Base-by-base conservation (phyloP, 2,113 vertebrate genomes). In the Micronisus gabar region DNA sequence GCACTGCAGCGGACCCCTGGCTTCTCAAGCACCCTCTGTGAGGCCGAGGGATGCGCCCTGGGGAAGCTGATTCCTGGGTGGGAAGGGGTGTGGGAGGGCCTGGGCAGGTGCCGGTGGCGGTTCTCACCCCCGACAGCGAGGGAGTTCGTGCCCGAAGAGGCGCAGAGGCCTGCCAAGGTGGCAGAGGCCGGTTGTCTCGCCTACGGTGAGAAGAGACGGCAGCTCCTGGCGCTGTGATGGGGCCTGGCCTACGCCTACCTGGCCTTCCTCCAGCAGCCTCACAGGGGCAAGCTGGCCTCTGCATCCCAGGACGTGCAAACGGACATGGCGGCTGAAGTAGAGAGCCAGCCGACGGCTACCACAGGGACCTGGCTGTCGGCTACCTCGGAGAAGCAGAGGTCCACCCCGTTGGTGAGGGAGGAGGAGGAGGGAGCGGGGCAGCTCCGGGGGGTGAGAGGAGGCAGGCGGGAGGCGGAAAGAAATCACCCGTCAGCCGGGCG, bases 221-320 rank as follows among this genome's bases (percentile, higher is more conserved):
- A 50, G 62, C 43, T 76, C 43, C 62, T 36, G 30, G 36, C 1
- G 4, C 32, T 52, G 32, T 36, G 47, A 36, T 61, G 43, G 43
- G 30, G 43, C 36, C 32, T 52, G 26, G 21, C 32, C 45, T 36
- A 3, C 2, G 1, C 43, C 45, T 36, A 6, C 53, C 9, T 2
- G 27, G 63, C 21, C 15, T 30, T 68, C 21, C 14, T 61, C 53
- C 26, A 36, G 45, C 32, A 34, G 32, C 63, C 26, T 21, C 45
- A 10, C 2, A 1, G 29, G 6, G 40, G 3, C 16, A 85, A 32
- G 43, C 15, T 2, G 3, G 72, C 8, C 43, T 59, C 63, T 30
- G 63, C 3, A 0, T 13, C 36, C 32, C 16, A 34, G 30, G 26
- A 36, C 1, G 0, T 59, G 30, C 53, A 59, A 52, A n/a, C 1